Percentiles rank a stretch among this genome's conserved stretches.
Conservation (phyloP, 2,888 invertebrate species). For the Melanargia galathea region DNA sequence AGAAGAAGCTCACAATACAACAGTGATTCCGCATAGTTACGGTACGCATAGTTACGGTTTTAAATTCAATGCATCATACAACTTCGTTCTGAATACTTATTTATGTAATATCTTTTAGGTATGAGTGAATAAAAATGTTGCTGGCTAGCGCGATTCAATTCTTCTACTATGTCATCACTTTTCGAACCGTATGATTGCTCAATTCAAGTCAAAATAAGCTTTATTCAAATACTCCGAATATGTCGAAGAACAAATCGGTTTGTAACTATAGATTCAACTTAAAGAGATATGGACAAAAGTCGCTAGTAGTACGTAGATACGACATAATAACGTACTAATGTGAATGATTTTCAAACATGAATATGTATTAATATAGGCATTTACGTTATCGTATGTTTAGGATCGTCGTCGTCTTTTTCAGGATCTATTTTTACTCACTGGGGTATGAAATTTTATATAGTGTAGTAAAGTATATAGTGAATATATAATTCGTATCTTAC, state of each 20-base stretch:
- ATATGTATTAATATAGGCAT: too few relatives aligned
- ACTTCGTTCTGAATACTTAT: neutral
- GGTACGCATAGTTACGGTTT: neutral
- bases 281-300: neutral
- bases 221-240: constrained; percentile 6
- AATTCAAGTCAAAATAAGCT: constrained; percentile 19
- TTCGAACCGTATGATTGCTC: constrained; percentile 16
- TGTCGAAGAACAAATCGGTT: constrained; percentile 1
- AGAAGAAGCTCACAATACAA: neutral
- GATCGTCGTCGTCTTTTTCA: too few relatives aligned
- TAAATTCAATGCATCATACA: neutral
- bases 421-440: neutral
- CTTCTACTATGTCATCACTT: constrained; percentile 9
- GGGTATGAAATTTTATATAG: neutral
- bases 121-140: constrained; percentile 2
- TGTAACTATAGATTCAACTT: neutral
- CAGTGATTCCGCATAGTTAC: neutral
- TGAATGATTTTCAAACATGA: neutral
- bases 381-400: too few relatives aligned
- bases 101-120: neutral
- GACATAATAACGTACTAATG: neutral
- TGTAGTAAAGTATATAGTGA: neutral
- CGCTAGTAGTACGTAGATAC: neutral
- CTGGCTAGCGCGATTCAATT: constrained; percentile 8
- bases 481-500: neutral